Percentiles rank a stretch among this genome's conserved stretches.
phyloP scores from a whole-genome alignment of 2,113 vertebrate genomes.

The Tyto alba region DNA sequence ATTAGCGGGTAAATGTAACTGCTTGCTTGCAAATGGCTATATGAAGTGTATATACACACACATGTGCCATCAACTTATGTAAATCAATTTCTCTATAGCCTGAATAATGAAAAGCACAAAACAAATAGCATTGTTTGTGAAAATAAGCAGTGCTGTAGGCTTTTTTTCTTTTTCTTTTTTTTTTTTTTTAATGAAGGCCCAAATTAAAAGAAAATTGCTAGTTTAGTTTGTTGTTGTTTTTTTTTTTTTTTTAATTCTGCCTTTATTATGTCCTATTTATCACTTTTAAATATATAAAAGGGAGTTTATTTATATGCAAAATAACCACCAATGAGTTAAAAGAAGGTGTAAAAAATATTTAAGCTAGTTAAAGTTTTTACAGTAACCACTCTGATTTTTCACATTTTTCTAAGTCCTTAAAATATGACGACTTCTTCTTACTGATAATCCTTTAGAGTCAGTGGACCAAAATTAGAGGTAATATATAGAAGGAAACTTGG shows the following conservation, averaged over 20 bases:
- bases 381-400: background rate
- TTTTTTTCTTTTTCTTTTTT: background rate
- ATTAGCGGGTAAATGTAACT: slow-evolving; percentile 41
- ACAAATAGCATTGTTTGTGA: background rate
- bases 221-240: too few relatives aligned
- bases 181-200: background rate
- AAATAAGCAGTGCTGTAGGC: background rate
- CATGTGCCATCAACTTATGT: slow-evolving; percentile 2
- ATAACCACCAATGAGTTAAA: background rate
- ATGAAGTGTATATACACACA: slow-evolving; percentile 1
- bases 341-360: background rate
- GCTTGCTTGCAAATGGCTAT: slow-evolving; percentile 21
- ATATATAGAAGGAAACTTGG: background rate
- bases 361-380: background rate
- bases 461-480: background rate
- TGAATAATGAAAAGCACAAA: background rate
- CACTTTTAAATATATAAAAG: background rate
- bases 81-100: background rate
- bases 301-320: background rate
- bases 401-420: background rate
- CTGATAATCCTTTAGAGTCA: background rate
- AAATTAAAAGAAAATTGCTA: background rate
- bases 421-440: background rate
- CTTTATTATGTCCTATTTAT: background rate
- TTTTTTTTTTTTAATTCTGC: background rate